A percentile compares a stretch with the other conserved stretches of the same genome.
Evolutionary conservation across 1,140 invertebrate species (phyloP).

Genomic region (Araneus ventricosus): DNA sequence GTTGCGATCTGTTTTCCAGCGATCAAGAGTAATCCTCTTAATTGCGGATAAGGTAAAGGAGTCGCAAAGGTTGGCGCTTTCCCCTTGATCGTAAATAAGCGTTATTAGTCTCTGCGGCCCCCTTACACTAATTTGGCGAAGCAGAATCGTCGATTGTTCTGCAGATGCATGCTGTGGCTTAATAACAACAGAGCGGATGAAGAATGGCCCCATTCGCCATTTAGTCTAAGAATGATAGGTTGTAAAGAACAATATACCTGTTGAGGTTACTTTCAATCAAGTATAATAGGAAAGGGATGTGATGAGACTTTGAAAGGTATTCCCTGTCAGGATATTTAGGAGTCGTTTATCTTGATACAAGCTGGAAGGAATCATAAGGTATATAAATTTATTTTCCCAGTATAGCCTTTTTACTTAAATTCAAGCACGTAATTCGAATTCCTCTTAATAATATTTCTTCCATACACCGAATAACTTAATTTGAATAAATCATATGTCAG

Average conservation of each 20-base stretch:
- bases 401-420: too few species aligned
- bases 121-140: conserved; percentile 1
- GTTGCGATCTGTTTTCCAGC: neutral
- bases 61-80: neutral
- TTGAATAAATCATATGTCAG: too few species aligned
- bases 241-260: neutral
- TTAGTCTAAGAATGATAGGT: neutral
- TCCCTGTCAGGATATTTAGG: too few species aligned
- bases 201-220: neutral
- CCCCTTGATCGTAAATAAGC: conserved; percentile 7
- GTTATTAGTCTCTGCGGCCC: neutral
- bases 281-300: neutral
- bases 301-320: too few species aligned
- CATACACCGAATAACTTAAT: too few species aligned
- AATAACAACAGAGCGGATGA: conserved; percentile 19
- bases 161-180: conserved; percentile 1
- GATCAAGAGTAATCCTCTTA: neutral
- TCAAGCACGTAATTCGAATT: too few species aligned
- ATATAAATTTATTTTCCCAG: too few species aligned
- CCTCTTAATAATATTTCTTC: too few species aligned
- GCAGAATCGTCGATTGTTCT: neutral
- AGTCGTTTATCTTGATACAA: too few species aligned
- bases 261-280: neutral
- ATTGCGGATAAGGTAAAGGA: neutral
- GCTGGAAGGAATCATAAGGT: too few species aligned